Evolutionary conservation across 2,888 invertebrate species (phyloP).

Genomic region (Standfussiana lucernea): DNA sequence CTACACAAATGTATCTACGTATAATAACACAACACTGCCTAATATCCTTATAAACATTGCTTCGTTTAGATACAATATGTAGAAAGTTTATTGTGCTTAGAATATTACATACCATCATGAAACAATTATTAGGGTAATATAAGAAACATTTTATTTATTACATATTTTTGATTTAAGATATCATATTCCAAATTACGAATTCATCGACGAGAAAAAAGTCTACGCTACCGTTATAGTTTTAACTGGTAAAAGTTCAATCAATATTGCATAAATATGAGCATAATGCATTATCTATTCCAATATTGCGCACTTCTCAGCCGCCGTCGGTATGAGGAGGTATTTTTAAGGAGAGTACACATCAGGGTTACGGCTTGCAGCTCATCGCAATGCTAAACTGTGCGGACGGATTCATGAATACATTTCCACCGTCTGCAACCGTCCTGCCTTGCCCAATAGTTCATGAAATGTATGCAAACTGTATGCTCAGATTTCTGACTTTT

Average conservation of each 20-base stretch:
- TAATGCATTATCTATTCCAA: conserved; percentile 39
- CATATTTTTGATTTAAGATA: not conserved
- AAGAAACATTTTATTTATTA: not conserved
- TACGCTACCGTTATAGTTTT: not conserved
- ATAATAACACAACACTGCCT: not conserved
- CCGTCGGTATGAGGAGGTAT: conserved; percentile 29
- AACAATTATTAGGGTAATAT: not conserved
- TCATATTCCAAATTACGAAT: not conserved
- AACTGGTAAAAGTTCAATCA: not conserved
- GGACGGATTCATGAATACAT: conserved; percentile 59
- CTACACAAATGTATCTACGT: not conserved
- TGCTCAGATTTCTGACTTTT: conserved; percentile 35
- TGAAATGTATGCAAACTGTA: conserved; percentile 41
- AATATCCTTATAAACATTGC: not conserved
- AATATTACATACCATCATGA: not conserved
- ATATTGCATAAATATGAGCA: conserved; percentile 23
- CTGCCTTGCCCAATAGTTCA: conserved; percentile 31
- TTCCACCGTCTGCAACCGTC: conserved; percentile 26
- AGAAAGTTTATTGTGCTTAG: not conserved
- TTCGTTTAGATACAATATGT: not conserved
- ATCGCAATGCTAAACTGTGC: conserved; percentile 53
- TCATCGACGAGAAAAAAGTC: not conserved
- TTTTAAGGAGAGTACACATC: conserved; percentile 48
- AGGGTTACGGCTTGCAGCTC: conserved; percentile 22
- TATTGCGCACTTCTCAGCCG: conserved; percentile 27